Evolutionary conservation across 2,113 vertebrate species (phyloP), one percentile per base, ranked within the genome.

Genomic region (Limanda limanda): DNA sequence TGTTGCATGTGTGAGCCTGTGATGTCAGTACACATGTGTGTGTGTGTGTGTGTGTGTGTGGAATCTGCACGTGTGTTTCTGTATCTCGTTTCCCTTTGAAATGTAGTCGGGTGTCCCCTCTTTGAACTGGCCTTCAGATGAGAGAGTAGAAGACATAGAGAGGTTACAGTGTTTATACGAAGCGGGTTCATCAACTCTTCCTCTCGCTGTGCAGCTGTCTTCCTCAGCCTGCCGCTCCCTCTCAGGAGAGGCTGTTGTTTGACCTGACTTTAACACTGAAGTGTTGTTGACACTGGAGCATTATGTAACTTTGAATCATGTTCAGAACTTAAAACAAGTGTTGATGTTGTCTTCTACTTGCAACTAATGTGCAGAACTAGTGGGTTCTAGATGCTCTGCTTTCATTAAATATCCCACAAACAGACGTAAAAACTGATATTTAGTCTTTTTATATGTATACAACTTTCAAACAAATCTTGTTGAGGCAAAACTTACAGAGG

Each of bases 71-170:
- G 51, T 54, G 68, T 54, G 60, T 31, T 45, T 74, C 42, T 82
- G 67, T 85, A 82, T 90, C 82, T 57, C 13, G 61, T 87, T 84
- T 87, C 78, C 65, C 78, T 83, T 88, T 92, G 86, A 88, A 91
- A 91, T 81, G 48, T 42, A 82, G 82, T 81, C 72, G 0, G 18
- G 57, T 92, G 91, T 62, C 87, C 88, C 81, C 71, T 89, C 71
- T 85, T 71, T 93, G 86, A 93, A 91, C 89, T n/a, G 18, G 51
- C 51, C 20, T 74, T 37, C 74, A 76, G 17, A 87, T 73, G 79
- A 89, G 79, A 81, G 71, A 59, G 70, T 77, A 62, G 72, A 74
- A 71, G 66, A 78, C 31, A 69, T 18, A 61, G 62, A 76, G 74
- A 62, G 48, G 70, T 77, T 68, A 55, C 40, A 74, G 54, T 45